Conservation (phyloP, 1,140 invertebrate genomes). For the Bombus polaris region DNA sequence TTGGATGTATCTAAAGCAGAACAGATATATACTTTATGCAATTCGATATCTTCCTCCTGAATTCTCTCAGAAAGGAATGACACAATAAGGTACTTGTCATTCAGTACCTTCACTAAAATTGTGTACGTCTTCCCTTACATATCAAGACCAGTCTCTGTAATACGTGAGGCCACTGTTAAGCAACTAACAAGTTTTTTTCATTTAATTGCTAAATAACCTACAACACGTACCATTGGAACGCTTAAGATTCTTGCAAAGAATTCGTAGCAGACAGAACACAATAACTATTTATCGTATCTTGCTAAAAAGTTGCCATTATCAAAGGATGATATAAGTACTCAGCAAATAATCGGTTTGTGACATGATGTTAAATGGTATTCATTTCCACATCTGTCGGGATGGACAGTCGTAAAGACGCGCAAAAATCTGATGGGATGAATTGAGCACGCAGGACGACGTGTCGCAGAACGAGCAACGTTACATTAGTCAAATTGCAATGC, state of each 20-base stretch:
- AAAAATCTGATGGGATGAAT: constrained; percentile 1
- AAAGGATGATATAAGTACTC: neutral
- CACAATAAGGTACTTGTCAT: too few species aligned
- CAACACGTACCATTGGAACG: neutral
- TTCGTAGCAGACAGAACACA: neutral
- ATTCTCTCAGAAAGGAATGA: too few species aligned
- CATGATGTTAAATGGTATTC: neutral
- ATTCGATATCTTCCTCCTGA: too few species aligned
- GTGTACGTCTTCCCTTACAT: neutral
- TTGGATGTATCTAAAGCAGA: too few species aligned
- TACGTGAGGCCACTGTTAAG: too few species aligned
- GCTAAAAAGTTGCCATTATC: too few species aligned
- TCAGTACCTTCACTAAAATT: too few species aligned
- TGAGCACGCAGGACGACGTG: neutral
- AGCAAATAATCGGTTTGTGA: neutral
- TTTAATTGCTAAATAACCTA: neutral
- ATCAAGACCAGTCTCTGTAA: neutral
- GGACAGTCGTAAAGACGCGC: neutral
- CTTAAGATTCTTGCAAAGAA: neutral
- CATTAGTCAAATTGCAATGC: constrained; percentile 14
- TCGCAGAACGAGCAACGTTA: neutral
- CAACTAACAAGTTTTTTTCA: too few species aligned
- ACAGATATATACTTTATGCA: too few species aligned
- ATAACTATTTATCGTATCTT: too few species aligned
- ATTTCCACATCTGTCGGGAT: neutral